A percentile compares a stretch with the other conserved stretches of the same genome.
Evolutionary conservation across 2,113 vertebrate species (phyloP).

Genomic region (Actenoides hombroni): DNA sequence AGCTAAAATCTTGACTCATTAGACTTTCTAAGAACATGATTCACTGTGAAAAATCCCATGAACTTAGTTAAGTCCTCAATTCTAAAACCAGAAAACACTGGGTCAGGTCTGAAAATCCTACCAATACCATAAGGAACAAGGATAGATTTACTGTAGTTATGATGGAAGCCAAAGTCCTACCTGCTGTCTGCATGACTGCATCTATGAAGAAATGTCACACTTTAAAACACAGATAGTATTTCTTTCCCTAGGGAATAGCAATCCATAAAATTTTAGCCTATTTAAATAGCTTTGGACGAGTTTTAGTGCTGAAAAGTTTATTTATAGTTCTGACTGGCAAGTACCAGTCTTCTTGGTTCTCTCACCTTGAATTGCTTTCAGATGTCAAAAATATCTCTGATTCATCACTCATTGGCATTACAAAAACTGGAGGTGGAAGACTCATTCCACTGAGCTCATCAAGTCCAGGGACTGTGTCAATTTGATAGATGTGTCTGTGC

Average conservation of each 20-base stretch:
- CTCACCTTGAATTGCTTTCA: conserved; percentile 53
- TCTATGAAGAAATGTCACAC: neutral
- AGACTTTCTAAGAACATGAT: conserved; percentile 25
- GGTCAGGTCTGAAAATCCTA: neutral
- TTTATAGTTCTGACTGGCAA: conserved; percentile 49
- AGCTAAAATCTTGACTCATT: neutral
- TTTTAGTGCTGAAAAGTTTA: conserved; percentile 18
- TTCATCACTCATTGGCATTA: conserved; percentile 24
- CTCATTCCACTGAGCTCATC: conserved; percentile 11
- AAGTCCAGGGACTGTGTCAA: conserved; percentile 13
- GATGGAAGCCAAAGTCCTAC: neutral
- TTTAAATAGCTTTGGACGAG: conserved; percentile 23
- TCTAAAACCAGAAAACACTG: neutral
- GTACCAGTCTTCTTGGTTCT: neutral
- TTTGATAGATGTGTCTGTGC: conserved; percentile 36
- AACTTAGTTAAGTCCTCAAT: neutral
- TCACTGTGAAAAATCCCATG: neutral
- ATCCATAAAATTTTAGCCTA: neutral
- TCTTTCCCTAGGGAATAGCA: neutral
- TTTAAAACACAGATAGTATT: neutral
- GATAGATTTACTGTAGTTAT: neutral
- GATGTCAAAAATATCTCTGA: conserved; percentile 55
- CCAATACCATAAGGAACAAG: neutral
- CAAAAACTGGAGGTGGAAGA: conserved; percentile 38
- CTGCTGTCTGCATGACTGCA: neutral